These are phyloP conservation scores for Onychorhynchus coronatus DNA, from an alignment of 2,113 vertebrate genomes.

Conservation along the genomic window DNA sequence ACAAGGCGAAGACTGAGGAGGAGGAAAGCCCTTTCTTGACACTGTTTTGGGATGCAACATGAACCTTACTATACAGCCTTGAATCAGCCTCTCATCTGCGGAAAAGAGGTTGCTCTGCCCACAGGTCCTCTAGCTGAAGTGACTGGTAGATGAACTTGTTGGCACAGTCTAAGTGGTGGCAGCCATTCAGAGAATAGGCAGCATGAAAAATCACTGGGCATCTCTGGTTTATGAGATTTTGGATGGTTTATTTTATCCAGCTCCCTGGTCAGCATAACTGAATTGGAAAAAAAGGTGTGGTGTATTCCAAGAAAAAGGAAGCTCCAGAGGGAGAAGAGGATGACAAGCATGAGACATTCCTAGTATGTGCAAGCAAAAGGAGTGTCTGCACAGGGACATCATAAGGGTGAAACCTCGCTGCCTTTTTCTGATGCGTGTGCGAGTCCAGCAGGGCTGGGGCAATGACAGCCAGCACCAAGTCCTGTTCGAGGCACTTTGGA, in stretches of 20 bases:
- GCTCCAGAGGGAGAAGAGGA: not conserved
- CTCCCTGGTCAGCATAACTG: not conserved
- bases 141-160: not conserved
- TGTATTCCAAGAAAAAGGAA: not conserved
- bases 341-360: not conserved
- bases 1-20: not conserved
- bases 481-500: rapidly evolving
- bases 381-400: not conserved
- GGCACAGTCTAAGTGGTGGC: not conserved
- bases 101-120: not conserved
- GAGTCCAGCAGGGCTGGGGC: not conserved
- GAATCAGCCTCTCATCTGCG: not conserved
- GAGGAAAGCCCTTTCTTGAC: not conserved
- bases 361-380: not conserved
- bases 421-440: not conserved
- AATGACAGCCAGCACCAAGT: rapidly evolving
- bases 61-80: not conserved
- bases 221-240: not conserved
- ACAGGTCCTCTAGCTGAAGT: not conserved
- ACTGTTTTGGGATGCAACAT: not conserved
- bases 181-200: not conserved
- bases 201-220: not conserved
- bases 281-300: not conserved
- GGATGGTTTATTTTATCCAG: not conserved
- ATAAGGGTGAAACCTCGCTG: not conserved